These are phyloP conservation scores for Beris chalybata DNA, from an alignment of 2,888 invertebrate genomes.

Conservation along the genomic window DNA sequence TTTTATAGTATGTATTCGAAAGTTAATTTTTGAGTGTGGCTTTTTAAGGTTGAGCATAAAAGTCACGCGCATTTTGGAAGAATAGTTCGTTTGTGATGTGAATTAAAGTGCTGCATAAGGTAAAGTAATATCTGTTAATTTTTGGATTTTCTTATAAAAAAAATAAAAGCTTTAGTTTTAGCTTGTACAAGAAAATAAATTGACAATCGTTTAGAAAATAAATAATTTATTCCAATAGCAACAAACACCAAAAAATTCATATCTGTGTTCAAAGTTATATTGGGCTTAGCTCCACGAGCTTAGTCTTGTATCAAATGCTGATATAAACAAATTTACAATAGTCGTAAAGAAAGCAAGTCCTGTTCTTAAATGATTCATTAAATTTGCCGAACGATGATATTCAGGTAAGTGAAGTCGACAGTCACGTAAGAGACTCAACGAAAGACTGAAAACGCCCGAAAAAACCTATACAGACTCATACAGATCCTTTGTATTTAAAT, in stretches of 20 bases:
- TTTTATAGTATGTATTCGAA: no score
- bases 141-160: no score
- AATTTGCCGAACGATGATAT: conserved; percentile 68
- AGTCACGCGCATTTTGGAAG: no score
- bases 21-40: no score
- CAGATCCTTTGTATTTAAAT: not conserved
- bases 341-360: conserved; percentile 73
- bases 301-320: conserved; percentile 73
- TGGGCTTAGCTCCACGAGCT: not conserved
- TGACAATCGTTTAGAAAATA: not conserved
- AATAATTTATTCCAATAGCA: conserved; percentile 13
- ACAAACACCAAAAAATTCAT: conserved; percentile 7
- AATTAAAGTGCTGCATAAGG: no score
- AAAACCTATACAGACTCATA: conserved; percentile 61
- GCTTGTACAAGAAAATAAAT: not conserved
- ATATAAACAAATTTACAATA: conserved; percentile 73
- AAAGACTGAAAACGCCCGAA: conserved; percentile 73
- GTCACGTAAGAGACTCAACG: conserved; percentile 74
- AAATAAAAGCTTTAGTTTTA: no score
- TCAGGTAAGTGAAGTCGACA: conserved; percentile 73
- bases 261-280: not conserved
- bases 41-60: no score
- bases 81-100: no score
- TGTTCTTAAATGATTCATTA: conserved; percentile 72
- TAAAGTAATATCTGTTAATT: no score